Evolutionary conservation across 1,140 invertebrate species (phyloP).

Genomic region (Xylocopa sonorina): DNA sequence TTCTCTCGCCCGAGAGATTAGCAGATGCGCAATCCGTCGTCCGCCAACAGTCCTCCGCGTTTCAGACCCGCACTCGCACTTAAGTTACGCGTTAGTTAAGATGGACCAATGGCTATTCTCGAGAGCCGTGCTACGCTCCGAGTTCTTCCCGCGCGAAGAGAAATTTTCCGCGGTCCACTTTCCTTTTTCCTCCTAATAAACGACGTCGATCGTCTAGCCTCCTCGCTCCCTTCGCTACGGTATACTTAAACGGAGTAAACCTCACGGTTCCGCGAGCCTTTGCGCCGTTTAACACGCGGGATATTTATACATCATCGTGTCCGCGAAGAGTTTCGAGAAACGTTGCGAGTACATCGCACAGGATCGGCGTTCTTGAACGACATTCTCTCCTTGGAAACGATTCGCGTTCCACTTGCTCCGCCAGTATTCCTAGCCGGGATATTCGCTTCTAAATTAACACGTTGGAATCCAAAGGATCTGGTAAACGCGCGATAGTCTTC

Average conservation of each 20-base stretch:
- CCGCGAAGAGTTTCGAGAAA: conserved; percentile 29
- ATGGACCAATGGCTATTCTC: conserved; percentile 34
- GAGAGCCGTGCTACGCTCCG: conserved; percentile 27
- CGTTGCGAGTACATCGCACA: background rate
- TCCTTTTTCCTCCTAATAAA: conserved; percentile 68
- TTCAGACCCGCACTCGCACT: conserved; percentile 32
- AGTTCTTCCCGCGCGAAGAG: conserved; percentile 12
- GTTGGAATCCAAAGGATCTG: background rate
- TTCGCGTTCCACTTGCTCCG: background rate
- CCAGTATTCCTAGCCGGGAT: background rate
- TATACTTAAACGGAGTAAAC: conserved; percentile 44
- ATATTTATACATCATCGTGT: conserved; percentile 43
- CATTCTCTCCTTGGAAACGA: conserved; percentile 7
- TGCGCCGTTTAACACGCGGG: conserved; percentile 11
- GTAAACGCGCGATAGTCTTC: background rate
- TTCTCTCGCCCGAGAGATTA: conserved; percentile 71
- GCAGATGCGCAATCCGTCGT: conserved; percentile 28
- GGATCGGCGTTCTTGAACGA: background rate
- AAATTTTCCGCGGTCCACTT: conserved; percentile 42
- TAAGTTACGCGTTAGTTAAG: conserved; percentile 61
- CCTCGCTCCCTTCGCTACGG: conserved; percentile 52
- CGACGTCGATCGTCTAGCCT: conserved; percentile 63
- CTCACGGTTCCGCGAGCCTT: conserved; percentile 1
- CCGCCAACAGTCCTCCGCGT: conserved; percentile 32
- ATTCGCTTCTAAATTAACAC: conserved; percentile 9